Evolutionary conservation across 2,797 vertebrate genomes (phyloP), one percentile per base, ranked within the genome.

Genomic region (Typhlichthys eigenmanni): DNA sequence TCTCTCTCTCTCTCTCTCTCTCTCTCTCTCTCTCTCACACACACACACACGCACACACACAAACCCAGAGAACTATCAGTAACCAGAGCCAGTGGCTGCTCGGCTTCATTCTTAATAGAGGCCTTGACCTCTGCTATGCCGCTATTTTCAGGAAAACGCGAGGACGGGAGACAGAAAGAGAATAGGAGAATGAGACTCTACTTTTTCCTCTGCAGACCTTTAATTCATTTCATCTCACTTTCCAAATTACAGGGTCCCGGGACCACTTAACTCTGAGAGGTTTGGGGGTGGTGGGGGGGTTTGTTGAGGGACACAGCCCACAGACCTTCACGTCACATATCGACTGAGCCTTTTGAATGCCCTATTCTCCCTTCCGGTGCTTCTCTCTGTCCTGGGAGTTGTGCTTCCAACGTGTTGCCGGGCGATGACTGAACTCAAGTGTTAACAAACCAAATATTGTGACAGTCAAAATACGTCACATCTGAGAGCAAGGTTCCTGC

Each of bases 91-190:
- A 53, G 72, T 73, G 83, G 82, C 79, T 75, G 80, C 78, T 85
- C 76, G 72, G 77, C 84, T 87, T 68, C 68, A 76, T 76, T 66
- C 76, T 80, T 92, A 92, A 92, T 91, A 80, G 90, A 90, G 88
- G 87, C 80, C 85, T 77, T 90, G 89, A 91, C 91, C 90, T 89
- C 82, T 64, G 64, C 81, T 75, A 79, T 75, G 78, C 77, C 69
- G 71, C 85, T 88, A 91, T 69, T 85, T 86, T 81, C 71, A 82
- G 75, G 72, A 59, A 70, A 72, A 69, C 68, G 55, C 50, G 63
- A 66, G 61, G 73, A 32, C 52, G 55, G 71, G 74, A 76, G 64
- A 82, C 83, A 80, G 64, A 55, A 68, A 79, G 59, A 61, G 55
- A 79, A 64, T 9, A 50, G 63, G 58, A 78, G 75, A 71, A 68